Percentiles rank a stretch among this genome's conserved stretches.
Evolutionary conservation across 53 echinoderm and acorn worm genomes (phyloP).

Genomic region (Pentamera pediparva): DNA sequence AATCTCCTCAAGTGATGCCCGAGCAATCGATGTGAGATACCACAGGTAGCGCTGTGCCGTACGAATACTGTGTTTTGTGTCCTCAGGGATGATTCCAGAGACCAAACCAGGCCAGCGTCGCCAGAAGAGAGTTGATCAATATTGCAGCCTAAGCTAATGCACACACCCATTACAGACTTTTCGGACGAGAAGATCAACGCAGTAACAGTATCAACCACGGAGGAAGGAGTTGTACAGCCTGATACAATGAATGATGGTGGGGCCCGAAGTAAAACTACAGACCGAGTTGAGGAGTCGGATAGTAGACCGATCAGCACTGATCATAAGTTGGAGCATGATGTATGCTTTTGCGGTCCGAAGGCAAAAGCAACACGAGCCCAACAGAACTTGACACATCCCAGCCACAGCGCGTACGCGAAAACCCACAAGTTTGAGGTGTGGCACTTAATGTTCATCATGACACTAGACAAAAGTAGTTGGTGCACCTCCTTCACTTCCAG

Average conservation of each 20-base stretch:
- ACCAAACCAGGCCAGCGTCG: neutral
- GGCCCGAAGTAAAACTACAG: too few species aligned
- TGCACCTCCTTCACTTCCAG: conserved; percentile 38
- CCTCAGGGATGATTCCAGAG: conserved; percentile 15
- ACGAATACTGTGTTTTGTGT: conserved; percentile 41
- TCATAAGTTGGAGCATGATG: too few species aligned
- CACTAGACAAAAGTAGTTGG: conserved; percentile 36
- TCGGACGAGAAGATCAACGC: neutral
- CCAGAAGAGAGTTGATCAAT: conserved; percentile 23
- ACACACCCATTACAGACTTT: neutral
- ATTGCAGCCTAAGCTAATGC: conserved; percentile 20
- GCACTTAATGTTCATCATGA: conserved; percentile 47
- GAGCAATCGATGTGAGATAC: conserved; percentile 33
- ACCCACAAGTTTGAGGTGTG: conserved; percentile 42
- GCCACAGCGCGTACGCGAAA: neutral
- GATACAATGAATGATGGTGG: conserved; percentile 26
- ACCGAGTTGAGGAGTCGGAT: neutral
- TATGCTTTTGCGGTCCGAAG: neutral
- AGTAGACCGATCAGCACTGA: too few species aligned
- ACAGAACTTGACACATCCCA: neutral
- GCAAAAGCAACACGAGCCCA: neutral
- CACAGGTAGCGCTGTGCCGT: conserved; percentile 52
- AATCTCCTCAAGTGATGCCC: conserved; percentile 22
- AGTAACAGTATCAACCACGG: neutral
- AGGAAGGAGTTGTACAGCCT: conserved; percentile 13